A percentile compares a stretch with the other conserved stretches of the same genome.
phyloP scores from a whole-genome alignment of 2,888 invertebrate genomes.

The Mesorhabditis sp. region DNA sequence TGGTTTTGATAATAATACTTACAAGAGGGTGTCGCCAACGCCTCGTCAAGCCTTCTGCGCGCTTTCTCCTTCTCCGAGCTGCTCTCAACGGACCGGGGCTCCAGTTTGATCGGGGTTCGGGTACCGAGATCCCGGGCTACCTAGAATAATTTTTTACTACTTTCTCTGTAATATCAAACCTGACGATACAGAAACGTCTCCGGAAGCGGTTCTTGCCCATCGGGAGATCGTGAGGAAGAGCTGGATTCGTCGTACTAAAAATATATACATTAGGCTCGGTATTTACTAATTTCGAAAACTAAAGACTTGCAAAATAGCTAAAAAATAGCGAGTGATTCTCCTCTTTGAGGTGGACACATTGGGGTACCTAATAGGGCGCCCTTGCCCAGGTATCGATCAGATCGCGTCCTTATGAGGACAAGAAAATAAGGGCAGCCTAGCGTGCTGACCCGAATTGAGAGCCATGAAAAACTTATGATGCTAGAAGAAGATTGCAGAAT shows the following conservation, averaged over 20 bases:
- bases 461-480: no score
- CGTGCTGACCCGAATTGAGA: no score
- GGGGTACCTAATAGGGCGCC: no score
- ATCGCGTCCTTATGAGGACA: no score
- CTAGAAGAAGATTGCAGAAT: no score
- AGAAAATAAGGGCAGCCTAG: no score
- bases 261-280: background rate
- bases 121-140: background rate
- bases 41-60: background rate
- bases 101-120: background rate
- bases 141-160: background rate
- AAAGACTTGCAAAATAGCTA: no score
- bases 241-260: background rate
- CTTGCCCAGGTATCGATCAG: no score
- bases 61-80: conserved; percentile 6
- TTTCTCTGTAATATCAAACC: background rate
- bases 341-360: no score
- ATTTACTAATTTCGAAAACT: background rate
- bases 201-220: background rate
- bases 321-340: no score
- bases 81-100: background rate
- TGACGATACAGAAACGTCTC: background rate
- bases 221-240: background rate
- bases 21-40: background rate
- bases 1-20: no score